A percentile compares a stretch with the other conserved stretches of the same genome.
phyloP scores from a whole-genome alignment of 2,113 vertebrate genomes.

The Semicossyphus pulcher region DNA sequence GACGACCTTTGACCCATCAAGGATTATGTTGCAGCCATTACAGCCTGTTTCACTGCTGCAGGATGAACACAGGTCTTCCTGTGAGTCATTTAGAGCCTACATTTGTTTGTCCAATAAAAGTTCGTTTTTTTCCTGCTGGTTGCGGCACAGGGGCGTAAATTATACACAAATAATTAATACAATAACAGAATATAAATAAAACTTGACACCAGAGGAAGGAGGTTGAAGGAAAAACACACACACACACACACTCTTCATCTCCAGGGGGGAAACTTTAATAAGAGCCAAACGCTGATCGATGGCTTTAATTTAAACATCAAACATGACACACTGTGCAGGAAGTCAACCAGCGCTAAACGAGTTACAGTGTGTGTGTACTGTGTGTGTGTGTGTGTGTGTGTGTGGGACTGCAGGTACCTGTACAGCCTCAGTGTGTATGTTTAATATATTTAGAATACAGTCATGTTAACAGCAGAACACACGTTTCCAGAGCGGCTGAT shows the following conservation, averaged over 20 bases:
- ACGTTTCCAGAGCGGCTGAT: too few relatives aligned
- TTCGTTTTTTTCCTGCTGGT: too few relatives aligned
- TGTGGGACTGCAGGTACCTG: background rate
- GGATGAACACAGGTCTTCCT: too few relatives aligned
- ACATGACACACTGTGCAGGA: slow-evolving; percentile 31
- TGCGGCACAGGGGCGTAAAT: too few relatives aligned
- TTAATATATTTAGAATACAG: too few relatives aligned
- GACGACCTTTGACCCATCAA: too few relatives aligned
- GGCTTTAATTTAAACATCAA: slow-evolving; percentile 77
- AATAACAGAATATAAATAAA: background rate
- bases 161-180: background rate
- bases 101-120: too few relatives aligned
- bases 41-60: too few relatives aligned
- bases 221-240: background rate
- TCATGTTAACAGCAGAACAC: too few relatives aligned
- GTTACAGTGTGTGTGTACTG: slow-evolving; percentile 2
- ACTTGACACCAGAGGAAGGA: background rate
- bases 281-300: slow-evolving; percentile 67
- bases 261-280: slow-evolving; percentile 57
- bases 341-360: slow-evolving; percentile 19
- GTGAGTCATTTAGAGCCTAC: too few relatives aligned
- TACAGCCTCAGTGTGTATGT: too few relatives aligned
- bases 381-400: slow-evolving; percentile 4
- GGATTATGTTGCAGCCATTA: too few relatives aligned
- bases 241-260: background rate